Evolutionary conservation across 2,888 invertebrate genomes (phyloP), one percentile per base, ranked within the genome.

Genomic region (Onthophagus sagittarius): DNA sequence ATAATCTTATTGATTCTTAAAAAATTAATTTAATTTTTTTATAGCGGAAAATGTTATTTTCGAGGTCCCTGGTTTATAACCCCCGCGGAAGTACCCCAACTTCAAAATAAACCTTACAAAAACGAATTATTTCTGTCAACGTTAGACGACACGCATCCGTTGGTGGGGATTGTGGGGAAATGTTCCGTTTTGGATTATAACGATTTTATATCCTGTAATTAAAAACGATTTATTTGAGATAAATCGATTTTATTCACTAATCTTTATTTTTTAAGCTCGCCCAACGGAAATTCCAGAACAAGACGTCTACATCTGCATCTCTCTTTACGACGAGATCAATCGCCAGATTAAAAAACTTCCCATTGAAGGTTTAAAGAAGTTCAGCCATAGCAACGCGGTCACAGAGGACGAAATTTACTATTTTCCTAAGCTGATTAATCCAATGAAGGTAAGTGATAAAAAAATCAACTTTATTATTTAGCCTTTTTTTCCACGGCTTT

Each of bases 31-130:
- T 33, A 71, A 23, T 53, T 74, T 73, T 73, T 62, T 88, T 89
- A 39, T 85, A 95, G 95, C 82, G 96, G 94, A 70, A 94, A 94
- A 83, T 93, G 94, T 72, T 97, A 93, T 83, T 96, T 99, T 87
- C 94, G 94, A 76, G 99, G 99, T 0, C 96, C 98, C 0, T 96
- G 96, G 93, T 90, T 98, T 78, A 91, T 98, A 72, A 90, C 94
- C 70, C 96, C 98, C 0, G 88, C 91, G 0, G 98, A 98, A 85
- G 92, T 97, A 11, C 91, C 94, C 9, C 94, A 94, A 81, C 89
- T 93, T 3, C 90, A 93, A 7, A 91, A 89, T 15, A 87, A 92
- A 86, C 89, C 94, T 70, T 98, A 96, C 86, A 94, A 95, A 79
- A 96, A 97, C 86, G 99, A 99, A 86, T 91, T 98, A 75, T 91